Base-by-base conservation (phyloP, 2,888 invertebrate genomes). In the Zelleria hepariella region DNA sequence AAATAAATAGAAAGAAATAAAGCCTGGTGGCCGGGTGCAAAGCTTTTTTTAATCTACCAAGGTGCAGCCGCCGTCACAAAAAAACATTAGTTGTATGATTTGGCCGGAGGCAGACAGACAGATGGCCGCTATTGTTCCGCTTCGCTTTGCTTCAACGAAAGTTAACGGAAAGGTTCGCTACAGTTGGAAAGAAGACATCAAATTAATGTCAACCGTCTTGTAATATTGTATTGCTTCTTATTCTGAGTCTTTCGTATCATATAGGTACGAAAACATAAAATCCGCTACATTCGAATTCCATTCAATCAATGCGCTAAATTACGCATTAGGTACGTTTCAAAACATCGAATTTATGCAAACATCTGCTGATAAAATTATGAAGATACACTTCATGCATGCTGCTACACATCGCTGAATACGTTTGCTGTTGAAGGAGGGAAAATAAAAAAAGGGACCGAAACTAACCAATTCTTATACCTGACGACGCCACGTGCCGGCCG, bases 401-500 rank as follows among this genome's bases (percentile, higher is more conserved):
- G 15, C 32, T 42, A 42, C 32, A 42, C 32, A 32, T 32, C 32
- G 5, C 5, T 10, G 10, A 32, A 10, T 32, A 10, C 32, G 8
- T 32, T 32, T 10, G 10, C 10, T 10, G 32, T 5, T 10, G 10
- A 32, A 32, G 32, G 32, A 32, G 10, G 32, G 49, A 15, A 49
- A n/a, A n/a, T n/a, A n/a, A 52, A 52, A 27, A 55, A 27, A 68
- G 66, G 62, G 66, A 62, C 66, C 62, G 67, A 65, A 67, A 64
- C 68, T 64, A 69, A 71, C 67, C 65, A 63, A 71, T 69, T 69
- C 72, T 56, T 56, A 68, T 69, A 68, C 78, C 77, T 78, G 75
- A 4, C n/a, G n/a, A n/a, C 60, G 68, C 65, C 77, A 75, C 78
- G 78, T 72, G 78, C 71, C 58, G 42, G 78, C 71, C 49, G 63